Evolutionary conservation across 1,140 invertebrate genomes (phyloP).

Genomic region (Listronotus bonariensis): DNA sequence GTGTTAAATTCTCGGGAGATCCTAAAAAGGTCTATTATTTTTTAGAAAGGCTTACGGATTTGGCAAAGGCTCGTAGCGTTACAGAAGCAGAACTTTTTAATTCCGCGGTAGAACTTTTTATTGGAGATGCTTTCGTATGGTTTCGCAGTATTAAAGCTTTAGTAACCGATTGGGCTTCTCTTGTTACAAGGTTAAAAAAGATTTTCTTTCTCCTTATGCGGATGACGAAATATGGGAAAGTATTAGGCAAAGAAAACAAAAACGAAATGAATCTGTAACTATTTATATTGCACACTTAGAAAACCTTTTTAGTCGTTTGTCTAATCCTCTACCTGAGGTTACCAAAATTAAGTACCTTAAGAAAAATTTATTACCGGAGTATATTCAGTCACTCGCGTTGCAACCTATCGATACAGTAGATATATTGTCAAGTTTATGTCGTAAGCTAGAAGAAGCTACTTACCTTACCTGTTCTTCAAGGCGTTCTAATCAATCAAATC

Average conservation of each 20-base stretch:
- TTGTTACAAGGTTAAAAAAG: conserved; percentile 11
- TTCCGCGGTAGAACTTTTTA: conserved; percentile 45
- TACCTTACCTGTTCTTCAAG: neutral
- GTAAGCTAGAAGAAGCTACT: conserved; percentile 13
- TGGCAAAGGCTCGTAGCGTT: conserved; percentile 42
- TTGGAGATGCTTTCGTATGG: conserved; percentile 46
- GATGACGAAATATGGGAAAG: conserved; percentile 48
- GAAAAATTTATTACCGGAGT: conserved; percentile 46
- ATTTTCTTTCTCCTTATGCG: conserved; percentile 34
- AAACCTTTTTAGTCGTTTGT: conserved; percentile 48
- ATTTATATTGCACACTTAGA: conserved; percentile 49
- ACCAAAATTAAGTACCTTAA: conserved; percentile 43
- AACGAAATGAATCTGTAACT: conserved; percentile 42
- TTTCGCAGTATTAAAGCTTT: conserved; percentile 39
- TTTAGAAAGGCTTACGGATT: conserved; percentile 43
- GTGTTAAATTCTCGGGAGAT: conserved; percentile 38
- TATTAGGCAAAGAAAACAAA: conserved; percentile 47
- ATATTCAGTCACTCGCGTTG: conserved; percentile 8
- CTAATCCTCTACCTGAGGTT: conserved; percentile 36
- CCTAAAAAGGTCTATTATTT: conserved; percentile 39
- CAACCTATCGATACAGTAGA: neutral
- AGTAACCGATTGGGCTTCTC: conserved; percentile 32
- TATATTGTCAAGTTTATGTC: neutral
- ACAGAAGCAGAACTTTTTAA: conserved; percentile 35
- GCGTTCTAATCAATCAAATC: neutral